A percentile compares a stretch with the other conserved stretches of the same genome.
phyloP scores from a whole-genome alignment of 2,113 vertebrate genomes.

The Redunca redunca region DNA sequence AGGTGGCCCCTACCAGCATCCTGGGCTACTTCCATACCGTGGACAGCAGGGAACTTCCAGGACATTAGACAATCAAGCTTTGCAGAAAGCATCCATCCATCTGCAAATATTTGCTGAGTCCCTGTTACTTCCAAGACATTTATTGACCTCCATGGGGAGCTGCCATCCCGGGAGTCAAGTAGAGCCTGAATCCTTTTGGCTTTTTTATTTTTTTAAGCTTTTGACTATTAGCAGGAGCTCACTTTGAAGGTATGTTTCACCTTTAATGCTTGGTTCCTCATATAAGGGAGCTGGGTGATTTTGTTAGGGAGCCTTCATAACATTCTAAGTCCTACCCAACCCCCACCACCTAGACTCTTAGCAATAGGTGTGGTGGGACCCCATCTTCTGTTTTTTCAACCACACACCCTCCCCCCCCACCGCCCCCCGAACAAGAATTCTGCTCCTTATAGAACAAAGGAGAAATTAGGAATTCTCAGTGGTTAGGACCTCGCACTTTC shows the following conservation, averaged over 20 bases:
- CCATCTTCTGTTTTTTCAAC: background rate
- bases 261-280: background rate
- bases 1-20: background rate
- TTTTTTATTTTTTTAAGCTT: background rate
- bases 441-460: background rate
- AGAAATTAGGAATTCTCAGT: background rate
- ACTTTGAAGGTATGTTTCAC: background rate
- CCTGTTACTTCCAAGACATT: background rate
- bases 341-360: background rate
- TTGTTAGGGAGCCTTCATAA: background rate
- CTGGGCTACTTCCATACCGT: background rate
- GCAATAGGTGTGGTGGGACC: background rate
- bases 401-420: accelerated
- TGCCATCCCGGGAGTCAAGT: background rate
- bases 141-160: background rate
- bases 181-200: background rate
- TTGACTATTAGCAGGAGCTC: background rate
- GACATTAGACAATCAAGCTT: background rate
- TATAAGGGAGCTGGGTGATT: background rate
- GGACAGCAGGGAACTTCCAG: background rate
- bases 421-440: background rate
- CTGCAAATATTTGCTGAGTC: background rate
- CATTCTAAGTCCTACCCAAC: background rate
- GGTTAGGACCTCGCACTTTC: background rate
- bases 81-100: background rate